phyloP scores from a whole-genome alignment of 2,888 invertebrate species.

The Electrophaes corylata region DNA sequence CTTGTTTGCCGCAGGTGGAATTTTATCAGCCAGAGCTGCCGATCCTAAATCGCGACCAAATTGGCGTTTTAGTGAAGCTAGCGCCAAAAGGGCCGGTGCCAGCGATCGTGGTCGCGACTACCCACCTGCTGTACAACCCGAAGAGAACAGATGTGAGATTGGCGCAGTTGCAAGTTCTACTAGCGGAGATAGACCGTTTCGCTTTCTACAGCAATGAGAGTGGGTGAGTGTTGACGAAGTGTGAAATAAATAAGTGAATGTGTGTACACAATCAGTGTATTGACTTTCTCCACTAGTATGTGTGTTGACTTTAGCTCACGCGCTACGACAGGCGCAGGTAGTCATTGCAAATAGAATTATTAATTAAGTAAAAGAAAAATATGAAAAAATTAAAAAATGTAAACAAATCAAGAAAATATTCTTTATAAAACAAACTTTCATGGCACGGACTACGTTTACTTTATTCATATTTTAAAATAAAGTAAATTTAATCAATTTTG shows the following conservation, averaged over 20 bases:
- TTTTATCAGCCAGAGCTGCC: slow-evolving; percentile 85
- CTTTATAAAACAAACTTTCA: too few relatives aligned
- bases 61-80: slow-evolving; percentile 92
- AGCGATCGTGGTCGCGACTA: slow-evolving; percentile 92
- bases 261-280: too few relatives aligned
- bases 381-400: too few relatives aligned
- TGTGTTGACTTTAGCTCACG: too few relatives aligned
- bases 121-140: slow-evolving; percentile 97
- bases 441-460: too few relatives aligned
- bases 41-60: slow-evolving; percentile 93
- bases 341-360: not conserved
- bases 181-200: slow-evolving; percentile 93
- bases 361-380: too few relatives aligned
- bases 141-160: slow-evolving; percentile 94
- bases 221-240: too few relatives aligned
- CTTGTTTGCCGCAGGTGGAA: slow-evolving; percentile 78
- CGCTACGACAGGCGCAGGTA: not conserved
- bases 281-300: too few relatives aligned
- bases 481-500: too few relatives aligned
- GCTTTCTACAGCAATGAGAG: slow-evolving; percentile 77
- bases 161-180: slow-evolving; percentile 92
- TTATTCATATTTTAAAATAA: too few relatives aligned
- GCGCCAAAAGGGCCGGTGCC: slow-evolving; percentile 71
- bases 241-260: too few relatives aligned
- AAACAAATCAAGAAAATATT: too few relatives aligned